Base-by-base conservation (phyloP, 2,888 invertebrate genomes). In the Incurvaria masculella region DNA sequence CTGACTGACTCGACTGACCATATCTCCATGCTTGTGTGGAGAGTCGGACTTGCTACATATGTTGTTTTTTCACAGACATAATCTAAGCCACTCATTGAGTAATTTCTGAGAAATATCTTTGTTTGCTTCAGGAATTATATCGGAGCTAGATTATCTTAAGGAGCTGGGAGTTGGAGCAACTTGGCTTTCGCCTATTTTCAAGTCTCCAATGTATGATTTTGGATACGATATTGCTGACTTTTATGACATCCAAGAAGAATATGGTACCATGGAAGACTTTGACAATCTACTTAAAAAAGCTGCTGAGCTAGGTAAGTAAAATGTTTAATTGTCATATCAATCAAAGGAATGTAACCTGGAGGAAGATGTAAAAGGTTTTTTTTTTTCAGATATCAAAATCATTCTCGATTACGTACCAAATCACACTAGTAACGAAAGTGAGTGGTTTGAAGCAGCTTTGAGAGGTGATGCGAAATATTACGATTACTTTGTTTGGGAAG, bases 191-290 rank as follows among this genome's bases (percentile, higher is more conserved):
- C 91, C 91, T 0, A 85, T 92, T 56, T 79, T 72, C 56, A 72
- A 80, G 53, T 88, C 89, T 0, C 90, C 91, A 0, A 88, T 89
- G 88, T 81, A 81, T 11, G 91, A 91, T 62, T 88, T 88, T 61
- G 91, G 91, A 2, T 91, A 91, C 58, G 92, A 92, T 60, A 85
- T 91, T 50, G 73, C 86, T 1, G 83, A 90, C 63, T 89, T 85
- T 60, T 82, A 74, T 18, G 82, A 75, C 2, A 81, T 91, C 26
- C 87, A 91, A 45, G 80, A 84, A 2, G 78, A 84, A 45, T 91
- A 85, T 60, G 91, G 91, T 2, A 85, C 81, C 1, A 81, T 91
- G 80, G 72, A 76, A 14, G 89, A 91, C 62, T 89, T 91, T 54
- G 81, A 85, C 26, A 68, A 67, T 20, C 64, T 88, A 8, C 59